phyloP scores from a whole-genome alignment of 2,113 vertebrate species.

The Pogonocichla stellata region DNA sequence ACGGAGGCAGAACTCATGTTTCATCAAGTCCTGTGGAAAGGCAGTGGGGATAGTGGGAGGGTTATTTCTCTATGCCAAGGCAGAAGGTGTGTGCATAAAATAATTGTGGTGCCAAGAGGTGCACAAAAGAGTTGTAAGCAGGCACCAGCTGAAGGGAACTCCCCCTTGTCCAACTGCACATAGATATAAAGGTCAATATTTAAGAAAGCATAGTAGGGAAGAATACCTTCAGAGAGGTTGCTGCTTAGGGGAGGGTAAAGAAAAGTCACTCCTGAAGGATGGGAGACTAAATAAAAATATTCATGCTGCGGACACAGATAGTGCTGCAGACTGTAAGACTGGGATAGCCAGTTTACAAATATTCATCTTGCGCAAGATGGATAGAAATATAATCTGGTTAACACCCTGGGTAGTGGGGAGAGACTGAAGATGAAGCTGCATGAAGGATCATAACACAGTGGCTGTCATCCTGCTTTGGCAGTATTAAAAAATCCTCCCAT shows the following conservation, averaged over 20 bases:
- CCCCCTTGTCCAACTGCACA: not conserved
- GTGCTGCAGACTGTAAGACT: constrained; percentile 50
- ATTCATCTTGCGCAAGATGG: constrained; percentile 48
- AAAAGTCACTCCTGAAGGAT: constrained; percentile 27
- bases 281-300: constrained; percentile 62
- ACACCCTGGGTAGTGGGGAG: constrained; percentile 65
- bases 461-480: constrained; percentile 15
- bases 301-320: constrained; percentile 55
- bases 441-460: constrained; percentile 33
- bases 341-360: constrained; percentile 61
- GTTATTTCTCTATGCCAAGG: not conserved
- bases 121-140: not conserved
- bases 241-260: constrained; percentile 4
- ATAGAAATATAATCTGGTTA: constrained; percentile 74
- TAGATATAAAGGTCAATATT: not conserved
- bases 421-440: constrained; percentile 54
- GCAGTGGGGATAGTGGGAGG: not conserved
- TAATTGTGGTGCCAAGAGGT: rapidly evolving
- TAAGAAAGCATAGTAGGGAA: constrained; percentile 1
- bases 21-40: not conserved
- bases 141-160: not conserved
- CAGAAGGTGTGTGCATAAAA: not conserved
- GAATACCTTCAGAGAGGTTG: not conserved
- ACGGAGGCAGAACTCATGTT: not conserved
- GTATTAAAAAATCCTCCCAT: constrained; percentile 11